Base-by-base conservation (phyloP, 2,797 vertebrate species). In the Gymnoscopelus microlampas region DNA sequence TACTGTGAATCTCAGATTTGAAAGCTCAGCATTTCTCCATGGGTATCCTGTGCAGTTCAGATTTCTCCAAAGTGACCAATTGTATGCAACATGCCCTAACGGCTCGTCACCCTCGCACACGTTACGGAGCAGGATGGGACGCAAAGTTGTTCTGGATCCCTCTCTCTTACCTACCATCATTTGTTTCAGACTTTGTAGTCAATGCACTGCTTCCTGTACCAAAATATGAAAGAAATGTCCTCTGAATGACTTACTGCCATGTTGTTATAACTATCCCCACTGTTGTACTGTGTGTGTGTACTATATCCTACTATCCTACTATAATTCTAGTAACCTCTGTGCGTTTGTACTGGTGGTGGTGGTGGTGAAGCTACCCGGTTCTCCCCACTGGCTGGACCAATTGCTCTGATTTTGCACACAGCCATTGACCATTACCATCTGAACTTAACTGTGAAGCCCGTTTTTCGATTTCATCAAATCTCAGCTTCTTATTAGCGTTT, bases 141-240 rank as follows among this genome's bases (percentile, higher is more conserved):
- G 95, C 94, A 56, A 96, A 96, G 80, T 77, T 96, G n/a, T 68
- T 95, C 23, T 94, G 93, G 90, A 91, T 96, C 14, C 93, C 95
- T 50, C 76, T 96, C 50, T 95, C 93, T 47, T 96, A 94, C 35
- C 80, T 92, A 8, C 95, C 94, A 12, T 86, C 93, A 2, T 90
- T 90, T 73, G 60, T 95, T 44, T 80, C 84, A 13, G 95, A 95
- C 77, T 83, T 83, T 71, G 10, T 93, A 15, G 4, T 89, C 2
- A 12, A 0, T 2, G 1, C 63, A 4, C 58, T 85, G 4, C 75
- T 94, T 35, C 94, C 95, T 32, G 15, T 12, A n/a, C 91, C 88
- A 2, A 78, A 77, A 69, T 59, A 12, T 1, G 50, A 53, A n/a
- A 49, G 50, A 70, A 85, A 9, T 5, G 60, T 57, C 58, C 51